phyloP scores from a whole-genome alignment of 2,888 invertebrate genomes.

The Mylabris sibirica region DNA sequence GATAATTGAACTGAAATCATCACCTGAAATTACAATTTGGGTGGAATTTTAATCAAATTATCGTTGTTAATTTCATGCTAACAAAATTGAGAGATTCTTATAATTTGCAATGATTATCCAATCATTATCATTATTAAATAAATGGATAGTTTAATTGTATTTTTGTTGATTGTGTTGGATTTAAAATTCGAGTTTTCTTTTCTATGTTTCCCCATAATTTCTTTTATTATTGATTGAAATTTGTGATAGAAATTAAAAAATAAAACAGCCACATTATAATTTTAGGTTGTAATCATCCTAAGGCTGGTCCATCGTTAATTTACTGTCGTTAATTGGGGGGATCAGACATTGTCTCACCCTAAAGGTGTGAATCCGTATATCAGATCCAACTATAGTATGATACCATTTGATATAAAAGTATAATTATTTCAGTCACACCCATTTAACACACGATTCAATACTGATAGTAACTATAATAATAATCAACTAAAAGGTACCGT shows the following conservation, averaged over 20 bases:
- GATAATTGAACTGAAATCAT: not conserved
- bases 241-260: not conserved
- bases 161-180: not conserved
- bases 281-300: conserved; percentile 45
- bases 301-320: conserved; percentile 57
- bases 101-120: not conserved
- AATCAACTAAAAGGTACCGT: conserved; percentile 37
- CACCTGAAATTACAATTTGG: not conserved
- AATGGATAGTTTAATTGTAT: not conserved
- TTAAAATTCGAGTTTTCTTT: not conserved
- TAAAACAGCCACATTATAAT: conserved; percentile 1
- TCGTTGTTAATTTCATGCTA: conserved; percentile 8
- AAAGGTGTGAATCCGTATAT: conserved; percentile 53
- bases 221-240: not conserved
- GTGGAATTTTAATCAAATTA: not conserved
- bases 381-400: not conserved
- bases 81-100: not conserved
- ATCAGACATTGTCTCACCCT: conserved; percentile 56
- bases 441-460: conserved; percentile 57
- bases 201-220: not conserved
- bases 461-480: conserved; percentile 51
- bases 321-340: conserved; percentile 60
- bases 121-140: not conserved
- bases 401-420: conserved; percentile 57
- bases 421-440: conserved; percentile 61